A percentile compares a stretch with the other conserved stretches of the same genome.
phyloP scores from a whole-genome alignment of 1,140 invertebrate species.

The Gryllus bimaculatus region DNA sequence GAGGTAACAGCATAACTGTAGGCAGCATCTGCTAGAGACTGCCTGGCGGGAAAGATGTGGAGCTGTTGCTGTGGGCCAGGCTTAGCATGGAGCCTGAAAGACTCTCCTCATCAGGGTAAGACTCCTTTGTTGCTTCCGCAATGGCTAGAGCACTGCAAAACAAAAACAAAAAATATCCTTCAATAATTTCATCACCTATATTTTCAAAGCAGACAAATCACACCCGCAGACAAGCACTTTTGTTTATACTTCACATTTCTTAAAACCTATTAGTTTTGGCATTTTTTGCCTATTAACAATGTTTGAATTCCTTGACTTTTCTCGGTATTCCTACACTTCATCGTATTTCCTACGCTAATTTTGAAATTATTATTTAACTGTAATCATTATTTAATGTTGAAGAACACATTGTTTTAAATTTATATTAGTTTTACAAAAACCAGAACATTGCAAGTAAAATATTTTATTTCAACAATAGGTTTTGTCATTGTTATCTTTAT shows the following conservation, averaged over 20 bases:
- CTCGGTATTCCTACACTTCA: too few relatives aligned
- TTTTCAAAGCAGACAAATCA: neutral
- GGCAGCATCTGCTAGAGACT: constrained; percentile 52
- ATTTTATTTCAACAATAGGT: too few relatives aligned
- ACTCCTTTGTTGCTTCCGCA: constrained; percentile 77
- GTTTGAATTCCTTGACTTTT: too few relatives aligned
- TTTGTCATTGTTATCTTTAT: too few relatives aligned
- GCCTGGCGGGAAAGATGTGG: constrained; percentile 74
- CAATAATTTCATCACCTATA: neutral
- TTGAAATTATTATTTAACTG: too few relatives aligned
- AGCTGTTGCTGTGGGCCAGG: constrained; percentile 87
- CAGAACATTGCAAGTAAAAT: too few relatives aligned
- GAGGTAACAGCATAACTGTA: neutral
- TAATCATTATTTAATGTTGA: too few relatives aligned
- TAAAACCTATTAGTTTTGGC: neutral
- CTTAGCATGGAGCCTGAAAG: constrained; percentile 89
- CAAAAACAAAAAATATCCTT: constrained; percentile 26
- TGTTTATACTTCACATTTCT: neutral
- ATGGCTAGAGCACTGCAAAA: constrained; percentile 74
- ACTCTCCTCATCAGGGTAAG: constrained; percentile 77
- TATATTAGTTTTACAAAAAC: too few relatives aligned
- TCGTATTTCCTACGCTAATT: too few relatives aligned
- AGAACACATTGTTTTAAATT: too few relatives aligned
- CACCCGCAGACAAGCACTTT: neutral
- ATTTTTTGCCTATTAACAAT: too few relatives aligned